phyloP scores from a whole-genome alignment of 2,797 vertebrate species.

The Spondyliosoma cantharus region DNA sequence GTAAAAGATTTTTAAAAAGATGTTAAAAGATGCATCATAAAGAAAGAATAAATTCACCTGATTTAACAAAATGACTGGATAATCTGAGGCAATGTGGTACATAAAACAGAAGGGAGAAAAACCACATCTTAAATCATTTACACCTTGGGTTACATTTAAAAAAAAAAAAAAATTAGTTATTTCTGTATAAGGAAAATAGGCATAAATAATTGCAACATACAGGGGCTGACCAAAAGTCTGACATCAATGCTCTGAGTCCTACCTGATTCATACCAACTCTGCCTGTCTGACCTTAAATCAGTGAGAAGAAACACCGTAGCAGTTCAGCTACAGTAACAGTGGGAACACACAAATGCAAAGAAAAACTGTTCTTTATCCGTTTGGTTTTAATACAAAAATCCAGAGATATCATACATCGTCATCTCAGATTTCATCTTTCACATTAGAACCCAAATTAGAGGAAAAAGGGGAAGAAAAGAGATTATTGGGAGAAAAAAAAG shows the following conservation, averaged over 20 bases:
- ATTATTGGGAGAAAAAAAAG: conserved; percentile 6
- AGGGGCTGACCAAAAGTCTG: not conserved
- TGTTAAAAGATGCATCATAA: no score
- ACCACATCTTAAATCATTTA: no score
- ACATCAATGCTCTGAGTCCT: not conserved
- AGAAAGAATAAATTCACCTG: no score
- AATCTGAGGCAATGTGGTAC: not conserved
- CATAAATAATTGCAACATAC: not conserved
- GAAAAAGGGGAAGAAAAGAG: conserved; percentile 69
- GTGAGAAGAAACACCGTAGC: not conserved
- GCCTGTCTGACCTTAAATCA: not conserved
- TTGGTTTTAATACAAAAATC: conserved; percentile 86
- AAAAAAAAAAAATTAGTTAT: no score
- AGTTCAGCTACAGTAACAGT: not conserved
- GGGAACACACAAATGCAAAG: conserved; percentile 36
- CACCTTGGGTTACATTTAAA: no score
- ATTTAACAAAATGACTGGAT: no score
- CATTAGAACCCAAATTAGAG: conserved; percentile 81
- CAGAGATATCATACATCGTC: conserved; percentile 84
- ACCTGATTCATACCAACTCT: not conserved
- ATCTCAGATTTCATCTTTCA: conserved; percentile 82
- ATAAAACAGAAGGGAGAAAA: not conserved
- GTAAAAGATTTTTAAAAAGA: no score
- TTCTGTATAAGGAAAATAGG: no score
- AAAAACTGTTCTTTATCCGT: conserved; percentile 61